Evolutionary conservation across 1,140 invertebrate genomes (phyloP), one percentile per base, ranked within the genome.

Genomic region (Bombus fervidus): DNA sequence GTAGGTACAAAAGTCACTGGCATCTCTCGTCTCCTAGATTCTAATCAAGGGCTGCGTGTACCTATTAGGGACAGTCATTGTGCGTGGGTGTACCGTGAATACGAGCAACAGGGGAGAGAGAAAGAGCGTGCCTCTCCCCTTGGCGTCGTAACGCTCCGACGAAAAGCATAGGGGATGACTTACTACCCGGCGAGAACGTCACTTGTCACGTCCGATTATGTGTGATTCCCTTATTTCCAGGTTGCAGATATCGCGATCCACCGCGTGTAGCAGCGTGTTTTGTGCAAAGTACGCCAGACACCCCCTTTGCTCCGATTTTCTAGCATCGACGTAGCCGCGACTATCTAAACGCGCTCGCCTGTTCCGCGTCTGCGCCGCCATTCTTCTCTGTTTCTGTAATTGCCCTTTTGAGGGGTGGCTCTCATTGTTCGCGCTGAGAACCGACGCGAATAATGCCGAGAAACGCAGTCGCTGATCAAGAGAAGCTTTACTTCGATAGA

Each of bases 21-120:
- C 68, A 79, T 91, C 81, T 86, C 80, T 85, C 90, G 86, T 78
- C 80, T 93, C 92, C 86, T 90, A 92, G 88, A 87, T 92, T 94
- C 92, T 94, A 95, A 95, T 95, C 94, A 95, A 93, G 91, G 93
- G 88, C 94, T 94, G 92, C 93, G 92, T 95, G 92, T 94, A 94
- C 91, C 93, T 93, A 95, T 94, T 94, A 94, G 92, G 92, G 91
- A 86, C 90, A 89, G 77, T 94, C 90, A 95, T 95, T 94, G 93
- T 94, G 92, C 92, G 94, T 94, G 93, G 93, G 94, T 94, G 94
- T 93, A 93, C 78, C 75, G 83, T 88, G 90, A 89, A 91, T 91
- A 90, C 89, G 89, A 90, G 75, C 68, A 31, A 57, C 37, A 43
- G 34, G 85, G 86, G 88, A 86, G 73, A 47, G 59, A 28, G 86